Evolutionary conservation across 2,888 invertebrate species (phyloP).

Genomic region (Mechanitis mazaeus): DNA sequence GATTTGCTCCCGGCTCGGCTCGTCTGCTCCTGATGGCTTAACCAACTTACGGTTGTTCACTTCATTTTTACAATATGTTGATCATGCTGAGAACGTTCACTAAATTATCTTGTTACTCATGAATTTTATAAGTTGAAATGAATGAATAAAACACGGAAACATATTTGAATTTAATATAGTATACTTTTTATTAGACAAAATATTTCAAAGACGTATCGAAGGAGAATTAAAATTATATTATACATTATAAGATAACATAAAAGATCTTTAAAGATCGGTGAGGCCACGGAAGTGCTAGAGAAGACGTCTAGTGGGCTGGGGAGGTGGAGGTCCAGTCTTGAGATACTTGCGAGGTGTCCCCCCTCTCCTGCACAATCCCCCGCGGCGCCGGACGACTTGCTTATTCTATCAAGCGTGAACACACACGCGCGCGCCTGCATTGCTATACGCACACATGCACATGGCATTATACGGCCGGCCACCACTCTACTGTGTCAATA

Average conservation of each 20-base stretch:
- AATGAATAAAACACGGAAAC: no score
- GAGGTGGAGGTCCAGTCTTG: slow-evolving; percentile 72
- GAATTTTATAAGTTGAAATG: not conserved
- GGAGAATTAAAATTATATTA: slow-evolving; percentile 10
- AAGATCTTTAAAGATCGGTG: slow-evolving; percentile 68
- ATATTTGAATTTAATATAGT: no score
- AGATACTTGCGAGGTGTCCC: slow-evolving; percentile 63
- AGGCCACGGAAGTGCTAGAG: slow-evolving; percentile 70
- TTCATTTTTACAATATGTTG: slow-evolving; percentile 33
- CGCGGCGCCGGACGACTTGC: slow-evolving; percentile 72
- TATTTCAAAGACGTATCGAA: no score
- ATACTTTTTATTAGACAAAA: no score
- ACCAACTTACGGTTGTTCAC: slow-evolving; percentile 53
- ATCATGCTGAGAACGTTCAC: not conserved
- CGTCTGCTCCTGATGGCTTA: slow-evolving; percentile 42
- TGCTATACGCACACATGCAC: slow-evolving; percentile 52
- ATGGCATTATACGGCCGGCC: slow-evolving; percentile 74
- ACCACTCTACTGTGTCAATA: slow-evolving; percentile 78
- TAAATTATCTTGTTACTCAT: not conserved
- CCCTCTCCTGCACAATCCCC: slow-evolving; percentile 41
- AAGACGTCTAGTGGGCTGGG: slow-evolving; percentile 72
- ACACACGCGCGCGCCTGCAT: slow-evolving; percentile 55
- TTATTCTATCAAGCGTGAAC: slow-evolving; percentile 76
- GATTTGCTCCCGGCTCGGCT: slow-evolving; percentile 48
- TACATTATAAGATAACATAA: slow-evolving; percentile 61